Evolutionary conservation across 2,113 vertebrate genomes (phyloP).

Genomic region (Anthoscopus minutus): DNA sequence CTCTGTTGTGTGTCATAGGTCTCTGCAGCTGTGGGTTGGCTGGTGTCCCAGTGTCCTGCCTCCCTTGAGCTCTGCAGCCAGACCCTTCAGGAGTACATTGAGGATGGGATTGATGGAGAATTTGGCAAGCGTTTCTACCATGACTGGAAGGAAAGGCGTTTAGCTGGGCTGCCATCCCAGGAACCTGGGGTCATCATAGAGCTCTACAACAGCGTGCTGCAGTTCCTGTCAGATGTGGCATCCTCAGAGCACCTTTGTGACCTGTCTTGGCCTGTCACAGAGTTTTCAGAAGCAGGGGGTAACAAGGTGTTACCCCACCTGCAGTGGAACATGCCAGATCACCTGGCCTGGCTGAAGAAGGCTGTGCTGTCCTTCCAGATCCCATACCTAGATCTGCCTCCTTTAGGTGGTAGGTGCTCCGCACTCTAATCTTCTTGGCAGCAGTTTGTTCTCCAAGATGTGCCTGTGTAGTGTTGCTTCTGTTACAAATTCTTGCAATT

Average conservation of each 20-base stretch:
- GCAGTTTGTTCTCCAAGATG: rapidly evolving
- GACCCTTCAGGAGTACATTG: constrained; percentile 82
- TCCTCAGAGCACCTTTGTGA: constrained; percentile 75
- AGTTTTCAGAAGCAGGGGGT: constrained; percentile 78
- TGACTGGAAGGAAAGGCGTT: constrained; percentile 74
- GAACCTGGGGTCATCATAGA: constrained; percentile 75
- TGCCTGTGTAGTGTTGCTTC: background rate
- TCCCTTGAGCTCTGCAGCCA: constrained; percentile 76
- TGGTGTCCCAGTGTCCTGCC: constrained; percentile 73
- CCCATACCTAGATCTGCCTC: constrained; percentile 79
- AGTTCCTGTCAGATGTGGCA: constrained; percentile 76
- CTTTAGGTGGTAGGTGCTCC: constrained; percentile 66
- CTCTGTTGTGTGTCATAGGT: constrained; percentile 61
- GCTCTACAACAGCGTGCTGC: constrained; percentile 84
- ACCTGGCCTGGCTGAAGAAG: constrained; percentile 83
- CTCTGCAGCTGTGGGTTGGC: constrained; percentile 78
- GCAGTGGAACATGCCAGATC: constrained; percentile 81
- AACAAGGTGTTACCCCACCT: constrained; percentile 78
- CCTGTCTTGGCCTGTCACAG: constrained; percentile 86
- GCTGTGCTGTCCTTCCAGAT: constrained; percentile 85
- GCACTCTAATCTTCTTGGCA: background rate
- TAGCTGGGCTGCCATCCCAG: constrained; percentile 72
- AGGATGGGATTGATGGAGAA: constrained; percentile 76
- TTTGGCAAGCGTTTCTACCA: constrained; percentile 79
- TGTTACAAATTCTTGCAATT: background rate